These are phyloP conservation scores for Manis javanica DNA, from an alignment of 2,797 vertebrate species.

Conservation along the genomic window DNA sequence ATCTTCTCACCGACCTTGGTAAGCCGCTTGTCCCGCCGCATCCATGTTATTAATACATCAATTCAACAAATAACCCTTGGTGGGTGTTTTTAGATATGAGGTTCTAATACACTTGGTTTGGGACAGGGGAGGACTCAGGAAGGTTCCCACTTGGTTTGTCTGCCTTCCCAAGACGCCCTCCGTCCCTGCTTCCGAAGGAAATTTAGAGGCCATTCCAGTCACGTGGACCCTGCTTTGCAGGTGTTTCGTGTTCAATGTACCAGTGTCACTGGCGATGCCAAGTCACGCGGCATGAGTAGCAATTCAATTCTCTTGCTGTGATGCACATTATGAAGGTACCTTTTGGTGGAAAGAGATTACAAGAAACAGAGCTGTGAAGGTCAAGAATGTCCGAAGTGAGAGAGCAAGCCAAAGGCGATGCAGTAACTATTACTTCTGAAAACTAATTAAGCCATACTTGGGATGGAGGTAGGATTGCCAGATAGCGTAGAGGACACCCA, in stretches of 20 bases:
- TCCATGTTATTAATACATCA: neutral
- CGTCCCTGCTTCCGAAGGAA: neutral
- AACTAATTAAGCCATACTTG: neutral
- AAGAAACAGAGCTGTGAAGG: neutral
- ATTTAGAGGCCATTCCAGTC: fast-evolving
- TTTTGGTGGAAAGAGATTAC: neutral
- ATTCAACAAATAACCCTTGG: neutral
- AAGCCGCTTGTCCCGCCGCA: fast-evolving
- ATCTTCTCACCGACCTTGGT: neutral
- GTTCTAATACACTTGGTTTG: neutral
- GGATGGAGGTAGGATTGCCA: neutral
- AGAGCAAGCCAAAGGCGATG: neutral
- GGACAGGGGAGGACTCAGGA: neutral
- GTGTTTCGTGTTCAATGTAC: fast-evolving
- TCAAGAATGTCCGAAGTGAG: neutral
- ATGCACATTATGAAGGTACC: neutral
- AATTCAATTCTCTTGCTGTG: fast-evolving
- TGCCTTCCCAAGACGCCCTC: neutral
- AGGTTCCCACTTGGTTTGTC: neutral
- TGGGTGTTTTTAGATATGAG: neutral
- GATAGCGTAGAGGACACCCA: neutral
- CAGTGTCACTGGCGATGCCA: fast-evolving
- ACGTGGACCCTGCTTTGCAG: neutral
- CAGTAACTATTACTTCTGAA: neutral
- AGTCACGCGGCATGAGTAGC: fast-evolving